A percentile compares a stretch with the other conserved stretches of the same genome.
phyloP scores from a whole-genome alignment of 2,113 vertebrate species.

The Fulmarus glacialis region DNA sequence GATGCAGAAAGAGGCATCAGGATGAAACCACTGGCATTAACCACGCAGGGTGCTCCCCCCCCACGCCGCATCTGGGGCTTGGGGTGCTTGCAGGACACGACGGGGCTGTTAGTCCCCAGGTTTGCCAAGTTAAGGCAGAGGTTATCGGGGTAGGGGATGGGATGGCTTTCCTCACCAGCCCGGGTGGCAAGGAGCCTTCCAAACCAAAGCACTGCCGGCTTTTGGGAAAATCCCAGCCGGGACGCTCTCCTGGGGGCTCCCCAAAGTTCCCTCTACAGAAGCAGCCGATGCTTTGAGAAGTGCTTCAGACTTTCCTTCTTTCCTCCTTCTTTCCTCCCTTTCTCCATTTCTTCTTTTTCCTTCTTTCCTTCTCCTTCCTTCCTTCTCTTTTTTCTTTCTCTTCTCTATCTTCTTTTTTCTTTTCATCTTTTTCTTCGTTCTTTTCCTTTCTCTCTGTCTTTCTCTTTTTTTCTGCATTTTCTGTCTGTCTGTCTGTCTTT shows the following conservation, averaged over 20 bases:
- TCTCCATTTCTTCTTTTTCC: neutral
- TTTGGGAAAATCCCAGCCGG: neutral
- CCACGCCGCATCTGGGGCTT: rapidly evolving
- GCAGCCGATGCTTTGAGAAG: neutral
- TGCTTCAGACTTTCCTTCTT: neutral
- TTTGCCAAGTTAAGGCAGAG: neutral
- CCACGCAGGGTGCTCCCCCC: neutral
- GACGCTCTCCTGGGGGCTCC: neutral
- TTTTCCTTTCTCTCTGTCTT: neutral
- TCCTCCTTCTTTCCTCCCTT: neutral
- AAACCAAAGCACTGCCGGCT: neutral
- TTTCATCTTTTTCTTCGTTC: no score
- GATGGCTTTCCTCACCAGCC: neutral
- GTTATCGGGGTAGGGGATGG: rapidly evolving
- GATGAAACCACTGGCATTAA: neutral
- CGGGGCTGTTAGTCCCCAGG: rapidly evolving
- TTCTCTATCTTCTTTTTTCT: neutral
- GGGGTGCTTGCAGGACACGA: neutral
- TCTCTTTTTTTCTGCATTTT: neutral
- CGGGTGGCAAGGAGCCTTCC: rapidly evolving
- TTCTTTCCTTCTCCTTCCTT: neutral
- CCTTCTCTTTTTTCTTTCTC: no score
- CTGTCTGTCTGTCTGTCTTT: neutral
- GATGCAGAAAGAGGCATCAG: neutral
- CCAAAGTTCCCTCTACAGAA: neutral